A percentile compares a stretch with the other conserved stretches of the same genome.
Conservation (phyloP, 2,888 invertebrate genomes). For the Blera fallax region DNA sequence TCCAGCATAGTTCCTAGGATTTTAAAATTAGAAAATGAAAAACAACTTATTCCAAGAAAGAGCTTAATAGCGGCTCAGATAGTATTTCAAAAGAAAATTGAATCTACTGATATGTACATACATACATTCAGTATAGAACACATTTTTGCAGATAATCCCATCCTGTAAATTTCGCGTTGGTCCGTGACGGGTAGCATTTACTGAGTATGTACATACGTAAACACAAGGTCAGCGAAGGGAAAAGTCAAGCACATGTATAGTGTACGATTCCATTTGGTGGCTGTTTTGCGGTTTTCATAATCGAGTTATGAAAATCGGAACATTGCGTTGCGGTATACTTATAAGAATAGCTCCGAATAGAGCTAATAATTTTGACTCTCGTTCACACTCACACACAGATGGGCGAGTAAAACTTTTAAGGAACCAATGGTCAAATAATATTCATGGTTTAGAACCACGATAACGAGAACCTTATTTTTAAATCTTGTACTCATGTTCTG, state of each 20-base stretch:
- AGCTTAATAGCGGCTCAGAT: not conserved
- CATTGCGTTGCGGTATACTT: not conserved
- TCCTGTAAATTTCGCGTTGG: not conserved
- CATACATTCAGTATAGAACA: no score
- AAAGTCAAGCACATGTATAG: slow-evolving; percentile 24
- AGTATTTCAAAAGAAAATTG: not conserved
- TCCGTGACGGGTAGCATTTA: not conserved
- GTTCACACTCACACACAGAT: no score
- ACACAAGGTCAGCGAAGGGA: slow-evolving; percentile 26
- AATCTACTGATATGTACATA: not conserved
- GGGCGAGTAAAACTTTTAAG: no score
- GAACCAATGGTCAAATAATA: no score
- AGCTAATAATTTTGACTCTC: no score
- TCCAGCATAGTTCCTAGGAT: not conserved
- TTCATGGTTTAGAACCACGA: no score
- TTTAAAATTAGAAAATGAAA: not conserved
- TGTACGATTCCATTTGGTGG: slow-evolving; percentile 7
- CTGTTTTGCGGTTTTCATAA: slow-evolving; percentile 7
- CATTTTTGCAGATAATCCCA: not conserved
- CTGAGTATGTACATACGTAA: not conserved
- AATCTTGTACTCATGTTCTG: no score
- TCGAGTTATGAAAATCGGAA: not conserved
- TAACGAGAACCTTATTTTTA: no score
- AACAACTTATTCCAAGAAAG: not conserved
- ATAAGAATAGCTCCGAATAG: no score